Conservation (phyloP, 2,113 vertebrate species). For the Myocastor coypus region DNA sequence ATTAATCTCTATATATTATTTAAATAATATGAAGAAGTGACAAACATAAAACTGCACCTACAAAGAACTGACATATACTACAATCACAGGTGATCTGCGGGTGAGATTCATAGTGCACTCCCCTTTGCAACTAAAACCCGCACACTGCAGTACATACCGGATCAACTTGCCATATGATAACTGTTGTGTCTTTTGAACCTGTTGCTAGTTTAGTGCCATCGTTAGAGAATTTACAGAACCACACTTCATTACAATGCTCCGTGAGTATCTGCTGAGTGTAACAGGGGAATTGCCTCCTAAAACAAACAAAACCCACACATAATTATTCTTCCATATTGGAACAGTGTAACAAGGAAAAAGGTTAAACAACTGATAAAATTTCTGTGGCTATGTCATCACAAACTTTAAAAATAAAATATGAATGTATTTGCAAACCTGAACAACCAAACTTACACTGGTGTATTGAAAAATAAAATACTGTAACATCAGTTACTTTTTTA, state of each 20-base stretch:
- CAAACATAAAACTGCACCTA: not conserved
- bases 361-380: not conserved
- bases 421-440: not conserved
- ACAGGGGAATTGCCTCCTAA: constrained; percentile 98
- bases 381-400: not conserved
- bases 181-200: constrained; percentile 98
- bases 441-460: not conserved
- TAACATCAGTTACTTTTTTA: not conserved
- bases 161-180: constrained; percentile 98
- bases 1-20: not conserved
- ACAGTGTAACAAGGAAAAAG: constrained; percentile 37
- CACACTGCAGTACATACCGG: constrained; percentile 88
- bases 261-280: constrained; percentile 98
- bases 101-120: not conserved
- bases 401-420: constrained; percentile 41
- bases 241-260: constrained; percentile 99
- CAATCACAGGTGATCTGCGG: not conserved
- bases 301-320: constrained; percentile 54
- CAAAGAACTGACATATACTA: not conserved
- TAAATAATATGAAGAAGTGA: not conserved
- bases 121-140: not conserved
- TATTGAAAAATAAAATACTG: constrained; percentile 18
- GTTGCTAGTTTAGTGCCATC: constrained; percentile 98
- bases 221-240: constrained; percentile 99
- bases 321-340: constrained; percentile 55